Percentiles rank a stretch among this genome's conserved stretches.
phyloP scores from a whole-genome alignment of 2,113 vertebrate genomes.

The Pseudopipra pipra region DNA sequence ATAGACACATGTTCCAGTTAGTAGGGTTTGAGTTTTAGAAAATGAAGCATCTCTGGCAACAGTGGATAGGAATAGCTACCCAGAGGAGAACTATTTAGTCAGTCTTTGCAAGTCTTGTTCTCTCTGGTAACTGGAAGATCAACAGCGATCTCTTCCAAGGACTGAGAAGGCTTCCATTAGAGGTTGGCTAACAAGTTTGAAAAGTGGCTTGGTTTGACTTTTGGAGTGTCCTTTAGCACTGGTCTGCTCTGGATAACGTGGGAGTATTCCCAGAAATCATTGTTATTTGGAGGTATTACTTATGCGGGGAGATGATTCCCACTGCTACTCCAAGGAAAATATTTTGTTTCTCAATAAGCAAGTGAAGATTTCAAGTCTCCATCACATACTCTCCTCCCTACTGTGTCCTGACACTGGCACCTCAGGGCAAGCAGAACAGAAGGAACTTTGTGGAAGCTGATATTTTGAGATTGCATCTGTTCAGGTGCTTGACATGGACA shows the following conservation, averaged over 20 bases:
- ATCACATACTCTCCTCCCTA: neutral
- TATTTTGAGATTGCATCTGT: neutral
- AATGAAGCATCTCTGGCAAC: neutral
- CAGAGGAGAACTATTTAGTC: neutral
- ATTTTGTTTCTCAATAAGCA: neutral
- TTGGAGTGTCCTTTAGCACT: neutral
- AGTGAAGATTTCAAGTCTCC: neutral
- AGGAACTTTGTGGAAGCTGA: neutral
- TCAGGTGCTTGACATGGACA: neutral
- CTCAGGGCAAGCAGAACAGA: neutral
- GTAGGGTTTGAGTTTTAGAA: neutral
- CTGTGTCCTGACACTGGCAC: neutral
- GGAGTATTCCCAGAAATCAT: neutral
- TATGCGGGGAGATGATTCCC: neutral
- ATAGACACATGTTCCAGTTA: neutral
- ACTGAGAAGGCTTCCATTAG: neutral
- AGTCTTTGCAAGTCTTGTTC: neutral
- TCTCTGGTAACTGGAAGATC: neutral
- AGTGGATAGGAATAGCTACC: neutral
- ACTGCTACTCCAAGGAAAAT: neutral
- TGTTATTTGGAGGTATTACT: neutral
- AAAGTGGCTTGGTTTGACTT: neutral
- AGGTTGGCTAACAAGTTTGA: neutral
- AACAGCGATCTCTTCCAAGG: neutral
- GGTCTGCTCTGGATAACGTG: neutral